Base-by-base conservation (phyloP, 2,888 invertebrate genomes). In the Antheraea assamensis region DNA sequence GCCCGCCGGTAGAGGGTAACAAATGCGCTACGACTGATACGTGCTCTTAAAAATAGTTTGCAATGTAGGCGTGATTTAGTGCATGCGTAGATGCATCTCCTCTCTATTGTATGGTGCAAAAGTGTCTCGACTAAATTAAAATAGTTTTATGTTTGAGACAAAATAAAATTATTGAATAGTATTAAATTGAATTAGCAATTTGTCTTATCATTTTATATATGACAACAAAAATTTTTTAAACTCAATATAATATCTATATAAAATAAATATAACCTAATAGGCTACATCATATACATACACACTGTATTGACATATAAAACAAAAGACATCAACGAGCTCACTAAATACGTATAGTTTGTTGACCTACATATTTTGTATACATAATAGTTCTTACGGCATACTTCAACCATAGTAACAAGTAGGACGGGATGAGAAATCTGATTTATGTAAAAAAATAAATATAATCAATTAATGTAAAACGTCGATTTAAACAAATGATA, bases 281-380 rank as follows among this genome's bases (percentile, higher is more conserved):
- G 15, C n/a, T 64, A 27, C 24, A 58, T 7, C 17, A 30, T 64
- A 64, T 64, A 13, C 13, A 42, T 42, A 42, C 10, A 42, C 13
- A 42, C 42, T 13, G 30, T 64, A 64, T 15, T 30, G 30, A 1
- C 13, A 64, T 30, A 64, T 30, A 30, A 64, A 64, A 64, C 27
- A 64, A 64, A 64, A 64, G 61, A 64, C 61, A 64, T 64, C 61
- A 64, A 64, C 61, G 61, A 64, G 61, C 61, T 64, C 61, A 64
- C 61, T 64, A 64, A 64, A 15, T 27, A 64, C 3, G 30, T 64
- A 64, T 58, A 19, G 17, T 24, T 58, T 21, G 19, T 17, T 30
- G 27, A 64, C 27, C 27, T 64, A 64, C 15, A 30, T 64, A 30
- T 64, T 64, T 30, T 17, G 17, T 64, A 64, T 30, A 30, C 30